Percentiles rank a stretch among this genome's conserved stretches.
Conservation (phyloP, 2,113 vertebrate genomes). For the Copsychus sechellarum region DNA sequence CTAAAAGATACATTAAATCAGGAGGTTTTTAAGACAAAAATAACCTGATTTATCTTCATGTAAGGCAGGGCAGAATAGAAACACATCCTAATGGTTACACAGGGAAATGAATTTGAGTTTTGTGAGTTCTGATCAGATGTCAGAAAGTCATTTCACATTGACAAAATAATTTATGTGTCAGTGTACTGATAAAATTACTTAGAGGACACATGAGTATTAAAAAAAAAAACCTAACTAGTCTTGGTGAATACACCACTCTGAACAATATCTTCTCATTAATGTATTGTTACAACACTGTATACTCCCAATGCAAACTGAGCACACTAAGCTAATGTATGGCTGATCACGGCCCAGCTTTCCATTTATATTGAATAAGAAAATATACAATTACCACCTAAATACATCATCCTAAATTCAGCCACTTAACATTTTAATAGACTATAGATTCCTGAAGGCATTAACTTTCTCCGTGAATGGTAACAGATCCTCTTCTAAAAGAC, state of each 20-base stretch:
- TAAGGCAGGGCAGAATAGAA: not conserved
- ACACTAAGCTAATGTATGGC: not conserved
- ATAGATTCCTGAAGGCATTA: not conserved
- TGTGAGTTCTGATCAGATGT: not conserved
- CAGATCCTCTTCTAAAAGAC: not conserved
- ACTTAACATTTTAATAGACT: not conserved
- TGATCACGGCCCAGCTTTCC: not conserved
- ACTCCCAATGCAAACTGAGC: not conserved
- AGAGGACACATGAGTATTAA: not conserved
- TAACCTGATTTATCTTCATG: not conserved
- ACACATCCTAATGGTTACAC: not conserved
- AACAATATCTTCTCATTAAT: not conserved
- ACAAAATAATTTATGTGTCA: not conserved
- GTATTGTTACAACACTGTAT: not conserved
- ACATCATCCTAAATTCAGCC: not conserved
- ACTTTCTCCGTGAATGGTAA: not conserved
- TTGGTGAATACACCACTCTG: not conserved
- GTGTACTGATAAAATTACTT: not conserved
- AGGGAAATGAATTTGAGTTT: not conserved
- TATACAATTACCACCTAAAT: not conserved
- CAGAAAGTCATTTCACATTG: not conserved
- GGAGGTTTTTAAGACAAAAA: not conserved
- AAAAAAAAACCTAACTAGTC: not conserved
- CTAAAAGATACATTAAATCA: not conserved
- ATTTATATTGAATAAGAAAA: not conserved